Evolutionary conservation across 2,888 invertebrate species (phyloP).

Genomic region (Sericinus montela): DNA sequence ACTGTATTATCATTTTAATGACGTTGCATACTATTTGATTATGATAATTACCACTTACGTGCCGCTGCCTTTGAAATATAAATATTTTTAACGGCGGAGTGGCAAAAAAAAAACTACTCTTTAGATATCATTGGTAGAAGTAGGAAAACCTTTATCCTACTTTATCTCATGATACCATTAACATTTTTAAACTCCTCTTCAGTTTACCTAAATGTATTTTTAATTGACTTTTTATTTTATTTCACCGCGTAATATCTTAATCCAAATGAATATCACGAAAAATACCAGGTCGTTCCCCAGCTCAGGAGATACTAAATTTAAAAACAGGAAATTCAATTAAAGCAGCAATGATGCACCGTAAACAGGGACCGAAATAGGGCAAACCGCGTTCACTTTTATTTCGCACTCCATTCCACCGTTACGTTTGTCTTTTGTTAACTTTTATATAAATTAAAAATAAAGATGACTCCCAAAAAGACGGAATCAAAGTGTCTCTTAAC

Average conservation of each 20-base stretch:
- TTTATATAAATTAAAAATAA: background rate
- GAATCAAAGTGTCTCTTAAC: conserved; percentile 46
- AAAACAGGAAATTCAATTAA: conserved; percentile 76
- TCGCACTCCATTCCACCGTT: conserved; percentile 38
- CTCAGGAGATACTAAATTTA: conserved; percentile 44
- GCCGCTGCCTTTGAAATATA: too few species aligned
- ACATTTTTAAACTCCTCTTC: too few species aligned
- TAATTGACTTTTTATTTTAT: too few species aligned
- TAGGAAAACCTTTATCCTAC: too few species aligned
- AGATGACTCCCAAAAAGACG: conserved; percentile 52
- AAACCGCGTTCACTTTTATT: conserved; percentile 57
- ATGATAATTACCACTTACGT: too few species aligned
- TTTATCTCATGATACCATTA: too few species aligned
- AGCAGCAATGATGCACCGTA: conserved; percentile 63
- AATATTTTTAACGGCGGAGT: too few species aligned
- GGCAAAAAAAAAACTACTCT: too few species aligned
- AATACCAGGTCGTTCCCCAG: conserved; percentile 20
- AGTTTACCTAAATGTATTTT: too few species aligned
- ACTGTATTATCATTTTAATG: too few species aligned
- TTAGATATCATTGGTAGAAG: too few species aligned
- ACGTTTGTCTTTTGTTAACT: background rate
- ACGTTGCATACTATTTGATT: background rate
- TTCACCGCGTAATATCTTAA: too few species aligned
- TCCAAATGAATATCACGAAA: background rate
- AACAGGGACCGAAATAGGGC: conserved; percentile 72